Conservation (phyloP, 2,113 vertebrate genomes). For the Balaenoptera acutorostrata region DNA sequence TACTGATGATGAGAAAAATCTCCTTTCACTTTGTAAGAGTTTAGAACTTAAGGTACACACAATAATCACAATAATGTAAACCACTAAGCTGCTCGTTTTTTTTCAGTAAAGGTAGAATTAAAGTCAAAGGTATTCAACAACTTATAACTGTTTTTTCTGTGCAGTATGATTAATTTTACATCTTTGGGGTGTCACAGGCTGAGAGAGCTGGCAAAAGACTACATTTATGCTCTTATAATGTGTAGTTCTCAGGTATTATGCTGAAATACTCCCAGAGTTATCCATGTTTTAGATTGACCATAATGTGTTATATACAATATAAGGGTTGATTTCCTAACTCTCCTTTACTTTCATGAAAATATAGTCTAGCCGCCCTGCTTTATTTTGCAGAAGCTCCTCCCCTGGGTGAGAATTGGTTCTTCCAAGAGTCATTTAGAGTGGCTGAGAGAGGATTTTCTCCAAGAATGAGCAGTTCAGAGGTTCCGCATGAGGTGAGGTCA, state of each 20-base stretch:
- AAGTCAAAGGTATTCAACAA: slow-evolving; percentile 37
- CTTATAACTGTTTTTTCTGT: slow-evolving; percentile 40
- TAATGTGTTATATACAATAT: background rate
- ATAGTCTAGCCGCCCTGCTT: background rate
- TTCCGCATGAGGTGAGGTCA: background rate
- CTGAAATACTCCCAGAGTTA: background rate
- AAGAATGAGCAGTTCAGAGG: background rate
- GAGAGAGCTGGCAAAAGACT: background rate
- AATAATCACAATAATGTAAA: slow-evolving; percentile 17
- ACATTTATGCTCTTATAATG: background rate
- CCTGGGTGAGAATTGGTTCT: background rate
- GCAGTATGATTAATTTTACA: slow-evolving; percentile 17
- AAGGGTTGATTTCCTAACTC: background rate
- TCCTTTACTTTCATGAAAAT: background rate
- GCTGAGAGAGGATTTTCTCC: background rate
- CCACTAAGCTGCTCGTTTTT: slow-evolving; percentile 57
- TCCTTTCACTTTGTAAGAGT: slow-evolving; percentile 65
- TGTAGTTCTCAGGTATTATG: background rate
- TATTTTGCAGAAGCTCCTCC: background rate
- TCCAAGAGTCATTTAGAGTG: background rate
- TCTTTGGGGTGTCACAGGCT: background rate
- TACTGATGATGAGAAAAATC: slow-evolving; percentile 68
- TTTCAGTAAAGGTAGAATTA: slow-evolving; percentile 54
- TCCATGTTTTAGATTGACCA: background rate
- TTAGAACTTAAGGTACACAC: slow-evolving; percentile 62